phyloP scores from a whole-genome alignment of 2,113 vertebrate species.

The Bagarius yarrelli region DNA sequence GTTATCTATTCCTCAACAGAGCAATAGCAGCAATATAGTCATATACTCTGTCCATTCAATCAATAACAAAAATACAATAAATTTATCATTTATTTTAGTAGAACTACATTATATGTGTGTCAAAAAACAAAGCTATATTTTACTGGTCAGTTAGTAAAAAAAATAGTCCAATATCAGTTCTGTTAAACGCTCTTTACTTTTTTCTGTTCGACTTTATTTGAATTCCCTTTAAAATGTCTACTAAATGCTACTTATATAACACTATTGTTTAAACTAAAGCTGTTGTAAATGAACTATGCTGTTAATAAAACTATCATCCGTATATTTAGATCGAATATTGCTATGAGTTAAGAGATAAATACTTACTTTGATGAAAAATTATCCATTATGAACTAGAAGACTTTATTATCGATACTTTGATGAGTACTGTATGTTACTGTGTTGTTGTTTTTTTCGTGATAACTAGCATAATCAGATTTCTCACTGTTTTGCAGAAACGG shows the following conservation, averaged over 20 bases:
- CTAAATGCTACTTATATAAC: neutral
- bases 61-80: neutral
- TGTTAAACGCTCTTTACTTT: neutral
- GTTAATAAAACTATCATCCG: neutral
- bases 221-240: neutral
- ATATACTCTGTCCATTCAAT: neutral
- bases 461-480: neutral
- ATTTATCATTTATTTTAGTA: neutral
- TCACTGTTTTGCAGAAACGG: neutral
- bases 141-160: neutral
- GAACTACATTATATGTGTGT: neutral
- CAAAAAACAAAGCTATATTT: neutral
- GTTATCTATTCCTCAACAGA: neutral
- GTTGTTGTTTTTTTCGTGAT: neutral
- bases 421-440: neutral
- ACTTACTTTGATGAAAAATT: neutral
- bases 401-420: no score
- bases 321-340: neutral
- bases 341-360: neutral
- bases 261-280: neutral
- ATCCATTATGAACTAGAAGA: neutral
- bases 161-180: neutral
- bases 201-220: neutral
- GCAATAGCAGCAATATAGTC: neutral
- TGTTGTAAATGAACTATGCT: neutral